Evolutionary conservation across 1,140 invertebrate species (phyloP).

Genomic region (Protaetia brevitarsis): DNA sequence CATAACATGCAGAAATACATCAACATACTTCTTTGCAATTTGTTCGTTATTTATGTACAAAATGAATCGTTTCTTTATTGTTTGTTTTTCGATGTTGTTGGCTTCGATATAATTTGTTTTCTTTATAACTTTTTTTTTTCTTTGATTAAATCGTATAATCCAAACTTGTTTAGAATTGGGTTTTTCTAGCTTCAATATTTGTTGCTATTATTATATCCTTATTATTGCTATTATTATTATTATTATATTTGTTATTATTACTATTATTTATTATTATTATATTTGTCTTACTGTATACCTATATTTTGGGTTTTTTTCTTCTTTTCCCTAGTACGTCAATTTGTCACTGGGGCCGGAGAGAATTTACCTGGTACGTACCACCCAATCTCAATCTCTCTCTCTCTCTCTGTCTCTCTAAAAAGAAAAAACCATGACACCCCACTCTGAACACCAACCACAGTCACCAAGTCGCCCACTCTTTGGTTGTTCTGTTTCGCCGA

Average conservation of each 20-base stretch:
- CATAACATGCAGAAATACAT: no score
- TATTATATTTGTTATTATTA: constrained; percentile 23
- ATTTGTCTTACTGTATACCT: constrained; percentile 39
- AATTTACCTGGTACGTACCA: constrained; percentile 67
- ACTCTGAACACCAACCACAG: constrained; percentile 46
- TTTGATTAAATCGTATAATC: constrained; percentile 29
- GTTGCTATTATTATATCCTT: constrained; percentile 25
- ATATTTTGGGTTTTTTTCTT: constrained; percentile 52
- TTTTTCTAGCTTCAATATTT: constrained; percentile 14
- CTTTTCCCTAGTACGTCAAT: constrained; percentile 70
- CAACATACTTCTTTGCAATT: no score
- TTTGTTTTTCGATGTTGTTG: no score
- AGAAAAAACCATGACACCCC: constrained; percentile 43
- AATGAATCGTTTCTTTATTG: no score
- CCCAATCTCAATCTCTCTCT: constrained; percentile 40
- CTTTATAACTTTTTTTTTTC: not conserved
- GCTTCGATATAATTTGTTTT: not conserved
- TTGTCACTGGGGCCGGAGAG: constrained; percentile 68
- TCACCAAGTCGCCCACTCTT: constrained; percentile 43
- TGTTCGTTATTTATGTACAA: no score
- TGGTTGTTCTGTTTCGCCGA: constrained; percentile 46
- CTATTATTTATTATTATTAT: constrained; percentile 25
- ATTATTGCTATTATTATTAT: constrained; percentile 12
- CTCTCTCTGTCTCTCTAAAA: constrained; percentile 28
- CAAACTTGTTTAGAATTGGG: constrained; percentile 10